Conservation (phyloP, 2,797 vertebrate genomes). For the Hydrocynus forskahlii region DNA sequence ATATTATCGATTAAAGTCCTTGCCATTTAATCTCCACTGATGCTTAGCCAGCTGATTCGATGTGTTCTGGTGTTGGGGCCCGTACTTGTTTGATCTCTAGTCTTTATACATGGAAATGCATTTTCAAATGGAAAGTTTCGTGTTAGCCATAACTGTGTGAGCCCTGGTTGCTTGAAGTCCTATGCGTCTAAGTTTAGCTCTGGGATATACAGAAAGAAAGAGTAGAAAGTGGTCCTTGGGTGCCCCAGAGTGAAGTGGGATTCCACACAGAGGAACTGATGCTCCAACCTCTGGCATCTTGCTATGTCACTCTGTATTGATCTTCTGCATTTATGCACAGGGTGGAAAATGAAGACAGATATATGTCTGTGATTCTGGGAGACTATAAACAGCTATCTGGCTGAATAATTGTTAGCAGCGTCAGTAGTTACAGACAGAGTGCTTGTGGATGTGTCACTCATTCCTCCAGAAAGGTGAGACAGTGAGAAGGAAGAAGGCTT, state of each 20-base stretch:
- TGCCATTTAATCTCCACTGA: too few species aligned
- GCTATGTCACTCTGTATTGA: slow-evolving; percentile 41
- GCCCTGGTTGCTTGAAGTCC: slow-evolving; percentile 53
- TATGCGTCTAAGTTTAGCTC: slow-evolving; percentile 60
- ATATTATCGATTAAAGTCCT: too few species aligned
- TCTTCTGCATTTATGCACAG: slow-evolving; percentile 25
- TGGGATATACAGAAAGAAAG: slow-evolving; percentile 32
- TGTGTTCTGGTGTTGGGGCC: too few species aligned
- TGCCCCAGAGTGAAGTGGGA: slow-evolving; percentile 66
- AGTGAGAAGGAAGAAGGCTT: background rate
- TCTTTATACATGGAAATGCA: background rate
- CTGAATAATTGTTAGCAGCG: slow-evolving; percentile 42
- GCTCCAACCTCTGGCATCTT: slow-evolving; percentile 11
- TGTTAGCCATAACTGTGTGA: slow-evolving; percentile 60
- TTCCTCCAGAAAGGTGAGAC: slow-evolving; percentile 27
- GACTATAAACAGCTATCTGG: slow-evolving; percentile 24
- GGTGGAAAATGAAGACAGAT: slow-evolving; percentile 31
- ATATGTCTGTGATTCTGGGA: slow-evolving; percentile 2
- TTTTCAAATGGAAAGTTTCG: slow-evolving; percentile 35
- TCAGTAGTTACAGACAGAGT: slow-evolving; percentile 18
- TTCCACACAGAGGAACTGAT: slow-evolving; percentile 55
- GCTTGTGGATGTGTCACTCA: slow-evolving; percentile 38
- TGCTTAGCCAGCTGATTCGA: too few species aligned
- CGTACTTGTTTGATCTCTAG: too few species aligned
- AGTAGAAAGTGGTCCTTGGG: slow-evolving; percentile 63